A percentile compares a stretch with the other conserved stretches of the same genome.
These are phyloP conservation scores for Colletes collaris DNA, from an alignment of 2,888 invertebrate genomes.

Conservation along the genomic window DNA sequence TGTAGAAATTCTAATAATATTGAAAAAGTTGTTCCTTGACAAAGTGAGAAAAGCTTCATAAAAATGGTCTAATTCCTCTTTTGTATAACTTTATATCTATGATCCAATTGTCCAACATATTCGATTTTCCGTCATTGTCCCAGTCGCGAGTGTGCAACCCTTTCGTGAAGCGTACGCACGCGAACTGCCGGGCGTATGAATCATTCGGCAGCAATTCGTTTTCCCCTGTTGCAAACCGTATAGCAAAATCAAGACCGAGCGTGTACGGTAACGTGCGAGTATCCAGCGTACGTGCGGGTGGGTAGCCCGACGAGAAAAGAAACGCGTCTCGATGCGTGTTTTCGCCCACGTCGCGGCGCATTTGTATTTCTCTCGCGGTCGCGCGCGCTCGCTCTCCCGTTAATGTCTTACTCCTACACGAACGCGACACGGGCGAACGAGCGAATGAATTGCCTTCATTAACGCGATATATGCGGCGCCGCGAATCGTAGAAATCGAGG, in stretches of 20 bases:
- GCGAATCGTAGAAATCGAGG: slow-evolving; percentile 55
- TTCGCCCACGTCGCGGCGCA: slow-evolving; percentile 58
- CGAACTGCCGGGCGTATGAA: slow-evolving; percentile 27
- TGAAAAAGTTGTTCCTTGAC: too few species aligned
- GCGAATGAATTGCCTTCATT: slow-evolving; percentile 68
- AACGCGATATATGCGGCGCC: slow-evolving; percentile 64
- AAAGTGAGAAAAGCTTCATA: too few species aligned
- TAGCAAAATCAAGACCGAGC: slow-evolving; percentile 3
- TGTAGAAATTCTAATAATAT: too few species aligned
- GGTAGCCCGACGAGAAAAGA: slow-evolving; percentile 51
- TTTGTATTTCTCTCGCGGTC: slow-evolving; percentile 28
- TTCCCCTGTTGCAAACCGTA: slow-evolving; percentile 25
- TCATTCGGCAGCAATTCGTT: slow-evolving; percentile 46
- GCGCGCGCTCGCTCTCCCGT: not conserved
- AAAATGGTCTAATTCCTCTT: too few species aligned
- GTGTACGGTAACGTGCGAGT: not conserved
- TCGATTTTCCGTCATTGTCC: too few species aligned
- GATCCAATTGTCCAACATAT: too few species aligned
- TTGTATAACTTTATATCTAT: too few species aligned
- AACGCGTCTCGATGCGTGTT: slow-evolving; percentile 51
- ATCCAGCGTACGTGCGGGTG: slow-evolving; percentile 44
- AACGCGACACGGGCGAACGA: slow-evolving; percentile 65
- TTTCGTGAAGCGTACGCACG: too few species aligned
- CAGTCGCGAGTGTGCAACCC: not conserved
- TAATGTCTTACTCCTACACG: slow-evolving; percentile 70